Base-by-base conservation (phyloP, 2,797 vertebrate genomes). In the Galagoides demidoff region DNA sequence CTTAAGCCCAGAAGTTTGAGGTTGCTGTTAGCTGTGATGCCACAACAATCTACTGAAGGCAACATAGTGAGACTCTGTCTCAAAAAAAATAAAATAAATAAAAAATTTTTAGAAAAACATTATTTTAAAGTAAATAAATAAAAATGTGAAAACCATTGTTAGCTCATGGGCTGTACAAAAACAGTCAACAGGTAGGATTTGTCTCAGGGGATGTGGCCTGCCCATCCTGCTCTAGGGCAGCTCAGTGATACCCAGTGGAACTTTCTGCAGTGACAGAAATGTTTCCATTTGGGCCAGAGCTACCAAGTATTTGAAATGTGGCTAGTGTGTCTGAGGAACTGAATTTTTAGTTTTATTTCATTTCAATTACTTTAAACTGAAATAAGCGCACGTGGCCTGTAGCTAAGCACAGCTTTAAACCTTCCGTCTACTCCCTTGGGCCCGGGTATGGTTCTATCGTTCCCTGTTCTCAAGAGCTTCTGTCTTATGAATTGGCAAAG, bases 311-410 rank as follows among this genome's bases (percentile, higher is more conserved):
- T 92, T 81, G 74, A 39, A 29, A 34, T 39, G 31, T 43, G 52
- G 23, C 66, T 61, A 82, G 39, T 66, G 52, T 25, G 63, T 87
- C 11, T 14, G 22, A 77, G 37, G 37, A 71, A 52, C 0, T 78
- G 11, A 49, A 64, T 31, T 76, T 83, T 64, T 31, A 78, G 13
- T n/a, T 83, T 78, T 63, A 73, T 45, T 95, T 89, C 2, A 19
- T 45, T 87, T 92, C 63, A 49, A n/a, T n/a, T 70, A 4, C 91
- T 81, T 92, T 88, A 85, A 83, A 82, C 17, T 37, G 23, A 94
- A 85, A 70, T 59, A 39, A 31, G 27, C 16, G 64, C 34, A 25
- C 3, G 31, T 25, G n/a, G 14, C n/a, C 34, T 43, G 12, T 2
- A 23, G 17, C 68, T 70, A 74, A 45, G 43, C 43, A 23, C 22